phyloP scores from a whole-genome alignment of 2,113 vertebrate genomes.

The Delphinus delphis region DNA sequence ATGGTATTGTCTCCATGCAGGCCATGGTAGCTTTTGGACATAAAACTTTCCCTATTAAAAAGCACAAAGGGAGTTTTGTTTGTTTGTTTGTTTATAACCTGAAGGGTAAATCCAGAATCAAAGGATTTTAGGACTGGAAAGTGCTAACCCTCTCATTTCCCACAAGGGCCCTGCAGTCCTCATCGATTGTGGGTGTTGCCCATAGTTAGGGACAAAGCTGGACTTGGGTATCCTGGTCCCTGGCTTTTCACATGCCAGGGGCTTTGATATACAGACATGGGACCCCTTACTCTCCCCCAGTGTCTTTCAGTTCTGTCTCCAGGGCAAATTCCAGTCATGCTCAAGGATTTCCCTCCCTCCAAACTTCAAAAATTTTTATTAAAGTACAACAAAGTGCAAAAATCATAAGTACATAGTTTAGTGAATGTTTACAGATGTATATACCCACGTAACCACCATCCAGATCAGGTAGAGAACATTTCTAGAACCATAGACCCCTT shows the following conservation, averaged over 20 bases:
- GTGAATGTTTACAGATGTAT: background rate
- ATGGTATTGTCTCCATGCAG: background rate
- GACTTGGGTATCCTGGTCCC: background rate
- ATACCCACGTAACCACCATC: background rate
- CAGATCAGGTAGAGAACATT: background rate
- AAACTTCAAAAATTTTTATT: background rate
- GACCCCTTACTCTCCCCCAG: background rate
- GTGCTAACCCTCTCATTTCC: background rate
- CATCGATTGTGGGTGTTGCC: rapidly evolving
- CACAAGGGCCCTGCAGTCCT: background rate
- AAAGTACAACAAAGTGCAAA: background rate
- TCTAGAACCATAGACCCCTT: background rate
- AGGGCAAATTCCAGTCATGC: background rate
- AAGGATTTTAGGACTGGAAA: background rate
- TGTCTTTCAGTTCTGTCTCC: background rate
- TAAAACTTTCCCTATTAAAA: background rate
- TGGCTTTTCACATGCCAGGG: background rate
- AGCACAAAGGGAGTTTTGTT: background rate
- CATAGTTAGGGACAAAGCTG: background rate
- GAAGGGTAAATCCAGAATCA: background rate
- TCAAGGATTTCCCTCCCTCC: background rate
- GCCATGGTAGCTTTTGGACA: background rate
- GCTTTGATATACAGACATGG: rapidly evolving
- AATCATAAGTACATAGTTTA: background rate
- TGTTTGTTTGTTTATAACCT: background rate